Percentiles rank a stretch among this genome's conserved stretches.
phyloP scores from a whole-genome alignment of 2,888 invertebrate genomes.

The Macaria liturata region DNA sequence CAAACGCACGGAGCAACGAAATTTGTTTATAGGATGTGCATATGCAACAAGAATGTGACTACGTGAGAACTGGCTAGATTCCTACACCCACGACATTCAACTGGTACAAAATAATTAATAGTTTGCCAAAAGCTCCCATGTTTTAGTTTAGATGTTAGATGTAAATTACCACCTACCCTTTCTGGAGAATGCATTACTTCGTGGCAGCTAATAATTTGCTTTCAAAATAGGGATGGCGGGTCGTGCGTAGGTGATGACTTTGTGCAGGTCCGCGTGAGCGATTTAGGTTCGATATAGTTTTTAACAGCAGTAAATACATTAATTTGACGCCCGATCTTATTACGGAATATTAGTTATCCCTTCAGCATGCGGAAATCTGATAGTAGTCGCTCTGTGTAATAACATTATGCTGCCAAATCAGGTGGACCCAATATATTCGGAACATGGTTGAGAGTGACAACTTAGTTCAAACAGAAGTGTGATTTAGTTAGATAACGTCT shows the following conservation, averaged over 20 bases:
- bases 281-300: no score
- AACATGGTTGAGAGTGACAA: no score
- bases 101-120: constrained; percentile 23
- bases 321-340: no score
- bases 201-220: constrained; percentile 9
- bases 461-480: no score
- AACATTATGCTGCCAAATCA: no score
- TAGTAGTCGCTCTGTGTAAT: no score
- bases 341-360: no score
- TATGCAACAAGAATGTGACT: constrained; percentile 6
- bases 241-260: no score
- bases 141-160: constrained; percentile 11
- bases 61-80: constrained; percentile 18
- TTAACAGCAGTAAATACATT: no score
- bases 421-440: no score
- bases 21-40: constrained; percentile 15
- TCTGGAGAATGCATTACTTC: constrained; percentile 10
- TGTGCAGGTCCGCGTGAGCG: neutral
- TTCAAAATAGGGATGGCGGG: constrained; percentile 5
- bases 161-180: constrained; percentile 20
- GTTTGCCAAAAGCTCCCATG: constrained; percentile 19
- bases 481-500: no score
- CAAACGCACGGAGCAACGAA: constrained; percentile 38
- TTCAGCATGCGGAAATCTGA: no score
- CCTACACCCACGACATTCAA: constrained; percentile 20